phyloP scores from a whole-genome alignment of 2,113 vertebrate genomes.

The Leucosticte australis region DNA sequence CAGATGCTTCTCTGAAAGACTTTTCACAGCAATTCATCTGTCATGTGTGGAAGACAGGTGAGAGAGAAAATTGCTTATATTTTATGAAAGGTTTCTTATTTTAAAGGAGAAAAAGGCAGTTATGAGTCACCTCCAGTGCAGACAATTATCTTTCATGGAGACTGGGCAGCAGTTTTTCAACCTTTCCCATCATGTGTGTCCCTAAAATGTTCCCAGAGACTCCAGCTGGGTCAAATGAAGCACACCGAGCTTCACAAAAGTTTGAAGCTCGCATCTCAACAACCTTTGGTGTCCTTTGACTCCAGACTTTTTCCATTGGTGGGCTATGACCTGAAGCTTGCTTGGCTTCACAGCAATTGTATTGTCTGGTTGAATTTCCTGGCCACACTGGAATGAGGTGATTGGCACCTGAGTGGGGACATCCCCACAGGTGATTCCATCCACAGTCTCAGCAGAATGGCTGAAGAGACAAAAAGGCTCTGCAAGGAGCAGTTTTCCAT shows the following conservation, averaged over 20 bases:
- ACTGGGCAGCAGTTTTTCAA: background rate
- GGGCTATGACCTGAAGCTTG: background rate
- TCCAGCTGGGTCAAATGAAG: background rate
- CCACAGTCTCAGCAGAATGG: background rate
- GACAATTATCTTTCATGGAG: background rate
- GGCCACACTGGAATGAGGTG: background rate
- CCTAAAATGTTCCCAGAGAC: background rate
- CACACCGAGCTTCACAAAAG: background rate
- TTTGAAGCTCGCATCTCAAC: background rate
- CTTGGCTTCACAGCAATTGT: background rate
- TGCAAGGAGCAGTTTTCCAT: background rate
- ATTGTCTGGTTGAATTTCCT: background rate
- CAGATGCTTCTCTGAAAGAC: background rate
- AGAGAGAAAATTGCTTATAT: slow-evolving; percentile 26
- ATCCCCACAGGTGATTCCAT: background rate
- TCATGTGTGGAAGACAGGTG: background rate
- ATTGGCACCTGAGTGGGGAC: background rate
- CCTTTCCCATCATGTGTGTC: background rate
- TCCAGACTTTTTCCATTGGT: background rate
- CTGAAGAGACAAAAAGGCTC: background rate
- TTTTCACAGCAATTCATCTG: background rate
- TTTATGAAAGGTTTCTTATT: slow-evolving; percentile 31
- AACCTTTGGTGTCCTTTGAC: background rate
- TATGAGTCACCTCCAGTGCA: slow-evolving; percentile 5
- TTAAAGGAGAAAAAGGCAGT: background rate